phyloP scores from a whole-genome alignment of 2,113 vertebrate species.

The Acrocephalus arundinaceus region DNA sequence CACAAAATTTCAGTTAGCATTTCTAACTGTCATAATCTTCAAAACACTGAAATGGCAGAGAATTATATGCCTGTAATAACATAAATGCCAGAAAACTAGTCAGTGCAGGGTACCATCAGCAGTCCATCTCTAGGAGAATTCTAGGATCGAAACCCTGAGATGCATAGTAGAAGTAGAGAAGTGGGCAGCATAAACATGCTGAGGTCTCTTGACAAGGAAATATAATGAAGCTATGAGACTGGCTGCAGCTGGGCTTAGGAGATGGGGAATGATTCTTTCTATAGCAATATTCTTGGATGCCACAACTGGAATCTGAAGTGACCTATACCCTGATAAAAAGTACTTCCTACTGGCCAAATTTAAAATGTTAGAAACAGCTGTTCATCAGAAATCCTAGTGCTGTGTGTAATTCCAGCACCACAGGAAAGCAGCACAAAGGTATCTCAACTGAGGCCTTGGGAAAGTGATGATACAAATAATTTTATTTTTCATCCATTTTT shows the following conservation, averaged over 20 bases:
- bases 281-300: not conserved
- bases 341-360: not conserved
- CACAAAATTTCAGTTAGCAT: not conserved
- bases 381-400: not conserved
- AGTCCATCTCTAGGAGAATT: not conserved
- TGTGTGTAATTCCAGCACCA: not conserved
- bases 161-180: not conserved
- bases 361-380: not conserved
- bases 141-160: not conserved
- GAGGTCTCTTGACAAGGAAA: not conserved
- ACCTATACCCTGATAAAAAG: not conserved
- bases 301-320: not conserved
- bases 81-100: not conserved
- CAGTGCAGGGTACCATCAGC: not conserved
- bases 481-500: not conserved
- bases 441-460: fast-evolving
- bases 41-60: not conserved
- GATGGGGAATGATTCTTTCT: not conserved
- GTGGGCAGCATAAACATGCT: not conserved
- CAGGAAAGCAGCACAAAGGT: not conserved
- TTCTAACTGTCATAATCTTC: not conserved
- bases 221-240: not conserved
- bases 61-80: not conserved
- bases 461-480: not conserved
- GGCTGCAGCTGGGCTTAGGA: not conserved